phyloP scores from a whole-genome alignment of 64 coral and sea anemone species.

The Platygyra sinensis region DNA sequence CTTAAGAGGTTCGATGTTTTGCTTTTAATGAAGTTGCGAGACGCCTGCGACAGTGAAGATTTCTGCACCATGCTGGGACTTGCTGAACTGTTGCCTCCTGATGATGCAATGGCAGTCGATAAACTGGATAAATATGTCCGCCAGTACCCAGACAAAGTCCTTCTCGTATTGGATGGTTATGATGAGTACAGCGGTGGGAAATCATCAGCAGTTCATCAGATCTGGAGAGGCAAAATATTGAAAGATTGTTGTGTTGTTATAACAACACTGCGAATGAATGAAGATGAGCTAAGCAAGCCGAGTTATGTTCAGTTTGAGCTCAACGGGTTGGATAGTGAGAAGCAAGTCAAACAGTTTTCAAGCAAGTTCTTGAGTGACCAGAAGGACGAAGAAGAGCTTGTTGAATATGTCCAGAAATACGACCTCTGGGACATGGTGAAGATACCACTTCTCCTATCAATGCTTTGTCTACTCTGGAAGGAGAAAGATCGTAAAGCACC shows the following conservation, averaged over 20 bases:
- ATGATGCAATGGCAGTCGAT: not conserved
- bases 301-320: slow-evolving; percentile 37
- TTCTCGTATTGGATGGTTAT: slow-evolving; percentile 50
- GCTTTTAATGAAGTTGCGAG: slow-evolving; percentile 18
- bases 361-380: not conserved
- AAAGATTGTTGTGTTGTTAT: slow-evolving; percentile 27
- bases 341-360: slow-evolving; percentile 14
- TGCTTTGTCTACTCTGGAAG: slow-evolving; percentile 54
- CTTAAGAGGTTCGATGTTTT: not conserved
- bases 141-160: slow-evolving; percentile 20
- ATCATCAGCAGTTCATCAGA: slow-evolving; percentile 2
- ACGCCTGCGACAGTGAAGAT: not conserved
- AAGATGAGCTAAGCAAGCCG: slow-evolving; percentile 7
- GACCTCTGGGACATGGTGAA: slow-evolving; percentile 7
- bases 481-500: slow-evolving; percentile 19
- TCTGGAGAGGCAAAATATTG: slow-evolving; percentile 16
- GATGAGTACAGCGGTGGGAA: slow-evolving; percentile 46
- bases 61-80: not conserved
- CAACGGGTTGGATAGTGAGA: slow-evolving; percentile 18
- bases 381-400: not conserved
- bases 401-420: not conserved
- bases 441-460: slow-evolving; percentile 51
- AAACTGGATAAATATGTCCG: slow-evolving; percentile 1
- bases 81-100: slow-evolving; percentile 10
- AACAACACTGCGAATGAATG: slow-evolving; percentile 20